phyloP scores from a whole-genome alignment of 2,888 invertebrate genomes.

The Drosophila diplacantha region DNA sequence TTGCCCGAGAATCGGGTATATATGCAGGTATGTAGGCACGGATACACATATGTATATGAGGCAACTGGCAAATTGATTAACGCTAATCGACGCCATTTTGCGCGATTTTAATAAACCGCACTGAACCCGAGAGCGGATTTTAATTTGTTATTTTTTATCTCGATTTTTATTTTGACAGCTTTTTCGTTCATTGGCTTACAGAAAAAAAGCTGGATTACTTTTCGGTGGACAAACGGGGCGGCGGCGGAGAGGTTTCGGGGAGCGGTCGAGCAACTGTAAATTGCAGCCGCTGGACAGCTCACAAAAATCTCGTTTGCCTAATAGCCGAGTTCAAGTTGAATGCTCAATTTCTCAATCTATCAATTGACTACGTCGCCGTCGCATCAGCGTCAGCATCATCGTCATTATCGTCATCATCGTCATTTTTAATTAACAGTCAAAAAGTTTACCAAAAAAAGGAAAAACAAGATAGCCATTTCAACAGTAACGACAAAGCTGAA shows the following conservation, averaged over 20 bases:
- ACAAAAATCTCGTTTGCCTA: slow-evolving; percentile 73
- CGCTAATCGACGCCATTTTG: slow-evolving; percentile 69
- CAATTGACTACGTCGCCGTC: slow-evolving; percentile 44
- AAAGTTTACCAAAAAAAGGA: slow-evolving; percentile 51
- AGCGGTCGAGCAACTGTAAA: slow-evolving; percentile 63
- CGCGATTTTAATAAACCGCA: slow-evolving; percentile 42
- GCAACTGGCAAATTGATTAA: slow-evolving; percentile 64
- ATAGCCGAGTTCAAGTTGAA: slow-evolving; percentile 76
- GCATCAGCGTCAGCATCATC: slow-evolving; percentile 37
- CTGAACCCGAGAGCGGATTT: slow-evolving; percentile 21
- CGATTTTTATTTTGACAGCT: slow-evolving; percentile 25
- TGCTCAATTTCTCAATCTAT: slow-evolving; percentile 68
- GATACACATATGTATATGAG: slow-evolving; percentile 13
- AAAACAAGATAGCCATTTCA: slow-evolving; percentile 28
- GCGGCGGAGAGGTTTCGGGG: slow-evolving; percentile 14
- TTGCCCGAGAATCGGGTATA: slow-evolving; percentile 50
- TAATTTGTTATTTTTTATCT: slow-evolving; percentile 17
- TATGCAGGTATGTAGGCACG: not conserved
- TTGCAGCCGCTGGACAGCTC: slow-evolving; percentile 44
- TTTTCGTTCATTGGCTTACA: slow-evolving; percentile 60
- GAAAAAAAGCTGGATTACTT: slow-evolving; percentile 33
- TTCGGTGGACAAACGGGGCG: not conserved
- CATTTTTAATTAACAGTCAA: slow-evolving; percentile 60
- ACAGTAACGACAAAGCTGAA: slow-evolving; percentile 13
- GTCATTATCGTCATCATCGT: slow-evolving; percentile 37